Percentiles rank a stretch among this genome's conserved stretches.
phyloP scores from a whole-genome alignment of 1,140 invertebrate genomes.

The Aethina tumida region DNA sequence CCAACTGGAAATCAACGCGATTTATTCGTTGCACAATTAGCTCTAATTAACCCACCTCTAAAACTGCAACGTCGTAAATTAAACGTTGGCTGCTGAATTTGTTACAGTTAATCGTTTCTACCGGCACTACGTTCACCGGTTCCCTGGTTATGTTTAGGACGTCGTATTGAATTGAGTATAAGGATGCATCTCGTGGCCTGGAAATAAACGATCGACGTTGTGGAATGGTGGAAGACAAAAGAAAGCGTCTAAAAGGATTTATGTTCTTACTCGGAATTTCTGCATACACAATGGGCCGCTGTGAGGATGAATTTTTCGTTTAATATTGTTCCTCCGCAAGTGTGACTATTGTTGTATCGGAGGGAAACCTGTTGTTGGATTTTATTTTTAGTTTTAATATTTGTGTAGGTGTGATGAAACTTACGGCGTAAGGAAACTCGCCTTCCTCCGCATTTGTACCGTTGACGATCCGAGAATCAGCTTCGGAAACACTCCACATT shows the following conservation, averaged over 20 bases:
- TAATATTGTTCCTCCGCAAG: slow-evolving; percentile 23
- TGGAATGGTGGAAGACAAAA: not conserved
- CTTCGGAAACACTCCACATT: too few species aligned
- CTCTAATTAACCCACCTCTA: slow-evolving; percentile 9
- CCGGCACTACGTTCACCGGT: slow-evolving; percentile 10
- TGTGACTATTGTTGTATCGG: slow-evolving; percentile 13
- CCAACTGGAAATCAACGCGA: slow-evolving; percentile 10
- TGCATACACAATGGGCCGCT: slow-evolving; percentile 24
- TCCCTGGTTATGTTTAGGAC: slow-evolving; percentile 14
- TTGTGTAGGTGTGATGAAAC: too few species aligned
- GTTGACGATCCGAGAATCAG: slow-evolving; percentile 18
- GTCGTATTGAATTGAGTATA: slow-evolving; percentile 19
- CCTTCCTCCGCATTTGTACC: slow-evolving; percentile 21
- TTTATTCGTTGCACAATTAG: slow-evolving; percentile 1
- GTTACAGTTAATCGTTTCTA: slow-evolving; percentile 16
- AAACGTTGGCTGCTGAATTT: slow-evolving; percentile 13
- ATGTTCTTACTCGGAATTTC: slow-evolving; percentile 9
- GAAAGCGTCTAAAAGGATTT: too few species aligned
- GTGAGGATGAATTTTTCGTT: slow-evolving; percentile 22
- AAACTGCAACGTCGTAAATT: slow-evolving; percentile 15
- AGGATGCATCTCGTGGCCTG: slow-evolving; percentile 12
- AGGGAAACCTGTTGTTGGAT: slow-evolving; percentile 20
- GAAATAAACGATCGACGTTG: slow-evolving; percentile 2
- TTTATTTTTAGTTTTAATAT: too few species aligned
- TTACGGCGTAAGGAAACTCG: slow-evolving; percentile 25